Evolutionary conservation across 2,113 vertebrate genomes (phyloP), one percentile per base, ranked within the genome.

Genomic region (Trogon melanurus): DNA sequence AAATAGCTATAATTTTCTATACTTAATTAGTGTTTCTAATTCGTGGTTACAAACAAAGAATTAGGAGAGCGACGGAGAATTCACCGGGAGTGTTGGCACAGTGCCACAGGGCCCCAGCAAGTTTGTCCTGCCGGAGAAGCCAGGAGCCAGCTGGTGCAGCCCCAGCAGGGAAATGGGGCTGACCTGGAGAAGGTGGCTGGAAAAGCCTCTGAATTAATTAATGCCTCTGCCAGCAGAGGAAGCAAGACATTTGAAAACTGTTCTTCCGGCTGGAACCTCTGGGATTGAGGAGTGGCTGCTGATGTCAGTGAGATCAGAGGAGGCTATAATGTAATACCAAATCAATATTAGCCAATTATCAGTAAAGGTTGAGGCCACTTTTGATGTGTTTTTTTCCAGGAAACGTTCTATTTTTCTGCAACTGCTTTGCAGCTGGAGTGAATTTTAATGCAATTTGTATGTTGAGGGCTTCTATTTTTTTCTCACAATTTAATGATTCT

Each of bases 291-390:
- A 93, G 60, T 84, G 69, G 88, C 72, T 78, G 23, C 89, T 75
- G 85, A 64, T 93, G 92, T 92, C 93, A 94, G 47, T 86, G 66
- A 80, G 85, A 96, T 92, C 87, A 91, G 95, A 79, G 65, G n/a
- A 91, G 85, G 83, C 90, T 92, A 73, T 85, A 91, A 89, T 93
- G 89, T 91, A 93, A 94, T 94, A 96, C 79, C 80, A 38, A 79
- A 97, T 91, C 92, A 96, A 93, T 97, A 94, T 94, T 79, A 96
- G 92, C 92, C 91, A 95, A 91, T 96, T 95, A 93, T 91, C 92
- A 82, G 70, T 82, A 87, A 92, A 97, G 88, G 66, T 27, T 88
- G 95, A 93, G 74, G 61, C 80, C 84, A 61, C 53, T 95, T 96
- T 91, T 89, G 61, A 79, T 93, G 76, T 83, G 54, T 7, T 87